Conservation (phyloP, 1,140 invertebrate genomes). For the Zaprionus taronus region DNA sequence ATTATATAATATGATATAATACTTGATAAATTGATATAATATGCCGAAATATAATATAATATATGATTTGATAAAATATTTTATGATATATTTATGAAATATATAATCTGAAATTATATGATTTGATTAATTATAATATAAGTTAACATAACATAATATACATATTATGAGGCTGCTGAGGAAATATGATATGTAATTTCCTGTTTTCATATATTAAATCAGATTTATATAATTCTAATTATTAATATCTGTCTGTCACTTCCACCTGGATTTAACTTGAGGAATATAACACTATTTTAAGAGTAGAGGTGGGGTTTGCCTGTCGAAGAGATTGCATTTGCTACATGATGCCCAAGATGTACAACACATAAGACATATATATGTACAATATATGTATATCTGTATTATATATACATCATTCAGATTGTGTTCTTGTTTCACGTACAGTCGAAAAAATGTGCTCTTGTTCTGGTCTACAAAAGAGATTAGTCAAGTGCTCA, state of each 20-base stretch:
- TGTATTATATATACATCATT: not conserved
- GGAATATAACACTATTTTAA: not conserved
- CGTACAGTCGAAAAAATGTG: conserved; percentile 17
- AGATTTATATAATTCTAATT: no score
- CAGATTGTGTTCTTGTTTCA: conserved; percentile 16
- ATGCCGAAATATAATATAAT: no score
- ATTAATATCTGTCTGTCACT: not conserved
- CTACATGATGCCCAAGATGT: not conserved
- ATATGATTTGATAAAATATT: no score
- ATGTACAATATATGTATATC: not conserved
- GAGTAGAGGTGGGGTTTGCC: not conserved
- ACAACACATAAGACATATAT: not conserved
- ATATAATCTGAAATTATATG: no score
- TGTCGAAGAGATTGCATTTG: conserved; percentile 15
- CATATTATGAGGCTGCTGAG: no score
- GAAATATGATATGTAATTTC: no score
- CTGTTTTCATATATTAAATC: no score
- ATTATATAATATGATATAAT: no score
- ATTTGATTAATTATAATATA: no score
- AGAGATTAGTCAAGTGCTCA: conserved; percentile 63
- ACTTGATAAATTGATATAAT: no score
- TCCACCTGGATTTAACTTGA: not conserved
- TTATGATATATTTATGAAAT: no score
- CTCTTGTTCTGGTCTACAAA: conserved; percentile 34
- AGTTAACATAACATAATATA: no score